Base-by-base conservation (phyloP, 1,140 invertebrate species). In the Drosophila sulfurigaster region DNA sequence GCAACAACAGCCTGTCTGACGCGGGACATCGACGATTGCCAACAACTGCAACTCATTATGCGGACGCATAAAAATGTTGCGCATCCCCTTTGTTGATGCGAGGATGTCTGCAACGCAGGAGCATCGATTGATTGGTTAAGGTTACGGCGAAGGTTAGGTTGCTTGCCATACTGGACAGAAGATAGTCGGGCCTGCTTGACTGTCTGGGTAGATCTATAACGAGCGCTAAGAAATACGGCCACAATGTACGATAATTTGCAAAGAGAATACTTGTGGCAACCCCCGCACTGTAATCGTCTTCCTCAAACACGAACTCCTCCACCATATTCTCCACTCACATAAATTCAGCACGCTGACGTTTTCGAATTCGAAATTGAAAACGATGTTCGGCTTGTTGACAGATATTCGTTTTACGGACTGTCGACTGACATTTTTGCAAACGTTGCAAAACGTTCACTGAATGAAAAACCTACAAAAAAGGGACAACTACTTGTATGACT, bases 401-500 rank as follows among this genome's bases (percentile, higher is more conserved):
- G 83, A 87, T 87, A 82, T 82, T 82, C 82, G 65, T 86, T 79
- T 79, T 82, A 86, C 82, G 79, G 82, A 85, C 79, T 79, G 77
- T 86, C 82, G 82, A 76, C 82, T 86, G 82, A 79, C 82, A 73
- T 41, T 45, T 8, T 41, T 45, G n/a, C 46, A 57, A 43, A 25
- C 20, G 3, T 25, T 3, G 20, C 67, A 13, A 51, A 82, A 82
- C 64, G 45, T 67, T 57, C 38, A 68, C 28, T 57, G 51, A 54
- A 11, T 10, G 41, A 3, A 43, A 52, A 67, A 35, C 71, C 64
- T 46, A 58, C 32, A 43, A 56, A 59, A 51, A 54, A 72, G 46
- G 81, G 64, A 48, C 38, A 35, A 35, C 48, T 51, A 43, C 35
- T 20, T 66, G 67, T 68, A 43, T 48, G 64, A 38, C 5, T 32